Evolutionary conservation across 2,113 vertebrate genomes (phyloP), one percentile per base, ranked within the genome.

Genomic region (Sander vitreus): DNA sequence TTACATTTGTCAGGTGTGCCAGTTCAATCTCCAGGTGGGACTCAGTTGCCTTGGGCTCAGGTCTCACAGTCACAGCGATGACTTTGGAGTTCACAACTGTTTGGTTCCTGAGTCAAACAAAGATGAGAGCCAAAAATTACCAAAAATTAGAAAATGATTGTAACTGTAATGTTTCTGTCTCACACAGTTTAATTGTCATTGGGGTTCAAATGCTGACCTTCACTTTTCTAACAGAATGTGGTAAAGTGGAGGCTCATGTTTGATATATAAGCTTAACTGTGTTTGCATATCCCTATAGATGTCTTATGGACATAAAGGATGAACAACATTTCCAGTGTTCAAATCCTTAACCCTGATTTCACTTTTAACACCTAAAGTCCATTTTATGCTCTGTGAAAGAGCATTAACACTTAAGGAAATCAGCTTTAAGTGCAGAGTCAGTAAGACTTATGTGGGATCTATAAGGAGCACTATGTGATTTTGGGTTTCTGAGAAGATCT

Each of bases 61-160:
- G 98, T 83, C 97, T 96, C 92, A 99, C 97, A 43, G 97, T 99
- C 74, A 99, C 97, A 80, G 98, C 97, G 6, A 99, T 99, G 87
- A 99, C 97, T 96, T 99, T 99, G 68, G 98, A 99, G 95, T 98
- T 99, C 80, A 99, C 95, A 27, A 98, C 96, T 3, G 98, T 99
- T 92, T 97, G 96, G 94, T 99, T 99, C 96, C 98, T 99, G 95
- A 79, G 83, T 90, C 12, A 78, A 72, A 88, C n/a, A 91, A 27
- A 88, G 3, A 19, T 8, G 13, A 1, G n/a, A n/a, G n/a, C 19
- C 11, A 59, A 71, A 75, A 47, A 12, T 69, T n/a, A 1, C 19
- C 11, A 59, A 71, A 75, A 47, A 12, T 69, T n/a, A 76, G 16
- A 66, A 47, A 66, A 81, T 13, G 1, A 47, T 72, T 50, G 21